These are phyloP conservation scores for Rutpela maculata DNA, from an alignment of 2,888 invertebrate species.

Conservation along the genomic window DNA sequence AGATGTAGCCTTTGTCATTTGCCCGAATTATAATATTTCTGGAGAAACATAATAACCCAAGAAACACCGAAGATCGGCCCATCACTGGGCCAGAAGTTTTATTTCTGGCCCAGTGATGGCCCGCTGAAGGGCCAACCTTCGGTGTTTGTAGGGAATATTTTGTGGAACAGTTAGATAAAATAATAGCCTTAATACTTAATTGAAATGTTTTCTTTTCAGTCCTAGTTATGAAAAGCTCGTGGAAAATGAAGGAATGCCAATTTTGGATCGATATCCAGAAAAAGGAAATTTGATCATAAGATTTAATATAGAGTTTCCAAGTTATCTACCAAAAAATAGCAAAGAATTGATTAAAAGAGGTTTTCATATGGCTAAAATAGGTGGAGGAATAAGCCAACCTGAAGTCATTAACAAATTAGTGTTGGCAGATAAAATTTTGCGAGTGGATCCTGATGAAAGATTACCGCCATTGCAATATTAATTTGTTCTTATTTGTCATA, in stretches of 20 bases:
- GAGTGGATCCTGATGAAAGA: constrained; percentile 71
- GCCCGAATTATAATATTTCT: too few species aligned
- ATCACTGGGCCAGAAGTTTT: too few species aligned
- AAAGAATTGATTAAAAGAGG: constrained; percentile 71
- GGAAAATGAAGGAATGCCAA: constrained; percentile 84
- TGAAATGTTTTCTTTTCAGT: constrained; percentile 63
- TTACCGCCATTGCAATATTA: constrained; percentile 58
- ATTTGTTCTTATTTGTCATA: not conserved
- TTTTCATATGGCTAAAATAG: constrained; percentile 70
- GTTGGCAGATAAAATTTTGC: constrained; percentile 72
- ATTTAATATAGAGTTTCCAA: constrained; percentile 79
- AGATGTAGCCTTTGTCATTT: too few species aligned
- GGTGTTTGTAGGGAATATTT: too few species aligned
- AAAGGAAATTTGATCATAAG: constrained; percentile 83
- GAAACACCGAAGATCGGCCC: too few species aligned
- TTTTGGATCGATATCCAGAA: constrained; percentile 78
- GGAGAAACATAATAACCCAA: too few species aligned
- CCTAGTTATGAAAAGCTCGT: constrained; percentile 83
- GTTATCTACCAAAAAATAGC: constrained; percentile 75
- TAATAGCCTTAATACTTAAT: too few species aligned
- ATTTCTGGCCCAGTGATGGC: too few species aligned
- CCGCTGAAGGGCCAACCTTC: too few species aligned
- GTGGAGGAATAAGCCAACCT: constrained; percentile 66
- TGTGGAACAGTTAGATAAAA: too few species aligned
- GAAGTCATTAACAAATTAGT: constrained; percentile 72